A percentile compares a stretch with the other conserved stretches of the same genome.
Conservation (phyloP, 2,888 invertebrate genomes). For the Epiblema foenella region DNA sequence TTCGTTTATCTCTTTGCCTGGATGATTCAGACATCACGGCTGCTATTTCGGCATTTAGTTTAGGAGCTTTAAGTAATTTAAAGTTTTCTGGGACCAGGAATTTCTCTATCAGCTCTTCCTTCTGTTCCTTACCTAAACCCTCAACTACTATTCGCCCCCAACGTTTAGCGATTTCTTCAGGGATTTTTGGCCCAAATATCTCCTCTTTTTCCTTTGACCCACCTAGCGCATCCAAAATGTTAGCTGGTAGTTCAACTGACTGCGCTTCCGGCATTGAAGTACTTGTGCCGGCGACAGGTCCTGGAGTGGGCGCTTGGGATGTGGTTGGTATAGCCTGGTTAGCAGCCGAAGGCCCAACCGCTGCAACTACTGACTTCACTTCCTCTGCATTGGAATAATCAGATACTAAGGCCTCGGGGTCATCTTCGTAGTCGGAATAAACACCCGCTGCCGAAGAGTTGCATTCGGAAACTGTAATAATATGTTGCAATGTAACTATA, state of each 20-base stretch:
- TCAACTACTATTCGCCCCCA: slow-evolving; percentile 21
- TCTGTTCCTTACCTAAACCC: slow-evolving; percentile 14
- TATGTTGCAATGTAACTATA: background rate
- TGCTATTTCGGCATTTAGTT: slow-evolving; percentile 12
- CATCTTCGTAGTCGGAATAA: background rate
- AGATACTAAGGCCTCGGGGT: slow-evolving; percentile 4
- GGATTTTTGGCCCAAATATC: slow-evolving; percentile 15
- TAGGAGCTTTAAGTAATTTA: slow-evolving; percentile 8
- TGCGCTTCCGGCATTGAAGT: background rate
- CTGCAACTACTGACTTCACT: slow-evolving; percentile 1
- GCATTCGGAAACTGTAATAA: slow-evolving; percentile 23
- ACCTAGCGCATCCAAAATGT: slow-evolving; percentile 15
- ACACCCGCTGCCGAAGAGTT: background rate
- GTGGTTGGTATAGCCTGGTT: background rate
- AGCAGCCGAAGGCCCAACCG: background rate
- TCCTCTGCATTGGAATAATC: slow-evolving; percentile 14
- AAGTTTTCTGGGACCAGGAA: slow-evolving; percentile 18
- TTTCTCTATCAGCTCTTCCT: background rate
- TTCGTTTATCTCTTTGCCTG: slow-evolving; percentile 10
- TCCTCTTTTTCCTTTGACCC: slow-evolving; percentile 15
- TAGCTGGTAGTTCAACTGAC: background rate
- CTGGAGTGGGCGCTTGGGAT: background rate
- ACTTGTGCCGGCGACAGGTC: background rate
- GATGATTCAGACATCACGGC: slow-evolving; percentile 15
- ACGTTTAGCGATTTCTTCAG: slow-evolving; percentile 25